Conservation (phyloP, 2,888 invertebrate genomes). For the Glyphotaelius pellucidus region DNA sequence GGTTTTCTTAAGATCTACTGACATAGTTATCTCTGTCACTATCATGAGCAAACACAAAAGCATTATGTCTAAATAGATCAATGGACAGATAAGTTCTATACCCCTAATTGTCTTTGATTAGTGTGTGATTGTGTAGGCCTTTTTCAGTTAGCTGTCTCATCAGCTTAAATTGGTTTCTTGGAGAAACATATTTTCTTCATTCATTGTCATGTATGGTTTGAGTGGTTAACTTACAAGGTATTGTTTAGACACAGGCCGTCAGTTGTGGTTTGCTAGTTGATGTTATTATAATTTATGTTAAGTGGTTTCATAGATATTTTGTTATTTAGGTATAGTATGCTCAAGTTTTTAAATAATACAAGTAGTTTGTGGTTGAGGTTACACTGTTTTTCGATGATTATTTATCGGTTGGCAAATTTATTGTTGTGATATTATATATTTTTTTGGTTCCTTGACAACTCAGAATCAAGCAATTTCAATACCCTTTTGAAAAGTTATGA, state of each 20-base stretch:
- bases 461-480: too few relatives aligned
- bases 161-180: constrained; percentile 23
- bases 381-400: background rate
- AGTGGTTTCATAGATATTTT: background rate
- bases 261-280: background rate
- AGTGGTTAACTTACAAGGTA: background rate
- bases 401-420: background rate
- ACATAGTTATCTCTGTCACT: background rate
- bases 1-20: background rate
- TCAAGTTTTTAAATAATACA: background rate
- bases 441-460: background rate
- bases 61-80: constrained; percentile 27
- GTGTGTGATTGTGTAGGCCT: constrained; percentile 31
- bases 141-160: background rate
- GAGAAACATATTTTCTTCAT: background rate
- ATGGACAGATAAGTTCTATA: constrained; percentile 27
- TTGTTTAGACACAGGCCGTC: background rate
- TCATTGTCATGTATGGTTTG: background rate
- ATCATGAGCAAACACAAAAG: background rate
- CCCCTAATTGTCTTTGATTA: constrained; percentile 43
- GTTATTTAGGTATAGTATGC: background rate
- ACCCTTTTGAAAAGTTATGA: too few relatives aligned
- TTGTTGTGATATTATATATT: background rate
- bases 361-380: background rate
- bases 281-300: background rate